Conservation (phyloP, 2,113 vertebrate species). For the Rhegmatorhina hoffmannsi region DNA sequence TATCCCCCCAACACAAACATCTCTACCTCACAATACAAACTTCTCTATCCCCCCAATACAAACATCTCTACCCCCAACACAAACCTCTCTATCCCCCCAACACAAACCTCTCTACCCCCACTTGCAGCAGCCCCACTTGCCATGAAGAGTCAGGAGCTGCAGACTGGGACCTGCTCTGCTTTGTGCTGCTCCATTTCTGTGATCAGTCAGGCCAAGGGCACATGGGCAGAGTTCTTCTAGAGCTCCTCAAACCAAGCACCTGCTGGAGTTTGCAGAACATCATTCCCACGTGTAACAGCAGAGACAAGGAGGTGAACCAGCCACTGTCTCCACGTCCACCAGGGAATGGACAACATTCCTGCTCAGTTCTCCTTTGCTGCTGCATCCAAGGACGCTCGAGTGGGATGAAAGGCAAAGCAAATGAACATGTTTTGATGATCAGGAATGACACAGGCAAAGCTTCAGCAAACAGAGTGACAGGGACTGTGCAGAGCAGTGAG, state of each 20-base stretch:
- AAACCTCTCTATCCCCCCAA: not conserved
- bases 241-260: not conserved
- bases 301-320: not conserved
- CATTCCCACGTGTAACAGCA: not conserved
- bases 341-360: not conserved
- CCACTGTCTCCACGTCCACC: not conserved
- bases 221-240: not conserved
- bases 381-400: not conserved
- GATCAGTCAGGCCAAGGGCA: not conserved
- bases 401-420: not conserved
- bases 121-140: not conserved
- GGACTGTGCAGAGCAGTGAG: not conserved
- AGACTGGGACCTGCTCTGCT: not conserved
- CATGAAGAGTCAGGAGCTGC: not conserved
- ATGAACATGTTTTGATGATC: not conserved
- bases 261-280: not conserved
- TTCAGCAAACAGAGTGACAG: not conserved
- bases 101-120: not conserved
- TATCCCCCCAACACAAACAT: not conserved
- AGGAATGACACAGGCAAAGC: not conserved
- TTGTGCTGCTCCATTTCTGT: accelerated
- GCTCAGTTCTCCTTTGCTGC: not conserved
- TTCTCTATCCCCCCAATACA: not conserved
- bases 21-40: not conserved
- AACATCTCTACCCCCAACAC: not conserved